Base-by-base conservation (phyloP, 1,140 invertebrate genomes). In the Papilio helenus region DNA sequence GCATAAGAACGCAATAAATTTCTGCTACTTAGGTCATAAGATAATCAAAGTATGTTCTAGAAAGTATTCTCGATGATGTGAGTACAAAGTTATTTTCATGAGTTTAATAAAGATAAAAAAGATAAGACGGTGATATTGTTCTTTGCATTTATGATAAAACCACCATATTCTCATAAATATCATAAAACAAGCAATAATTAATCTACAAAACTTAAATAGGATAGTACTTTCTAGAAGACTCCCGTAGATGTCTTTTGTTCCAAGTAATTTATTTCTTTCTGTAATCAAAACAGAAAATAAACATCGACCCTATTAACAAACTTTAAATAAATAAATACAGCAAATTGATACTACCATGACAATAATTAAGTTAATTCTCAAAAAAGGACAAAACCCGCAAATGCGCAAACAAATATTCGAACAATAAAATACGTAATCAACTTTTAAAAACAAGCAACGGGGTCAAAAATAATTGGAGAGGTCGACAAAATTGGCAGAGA, bases 381-480 rank as follows among this genome's bases (percentile, higher is more conserved):
- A 20, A 55, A 55, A 55, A 55, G 18, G n/a, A 55, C 5, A 55
- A 51, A 55, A 55, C n/a, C 2, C 18, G 8, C 51, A 55, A 55
- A 55, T 55, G 51, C 18, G 7, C 18, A 20, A 55, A 55, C 51
- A 55, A 68, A 68, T 29, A 68, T 26, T 68, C 23, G 26, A 74
- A 23, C n/a, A 74, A 44, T 49, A 74, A 44, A 49, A 74, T 26
- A 74, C 72, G 44, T 49, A 74, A 74, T 29, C 72, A 46, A 9
- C 10, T 51, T 74, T 74, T 74, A 44, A 74, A 68, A 74, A 46
- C 72, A 74, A 74, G 34, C 72, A 49, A 74, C 72, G 72, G 42
- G 71, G 72, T 74, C 72, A 49, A 74, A 74, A 74, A 74, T 74
- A 74, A 74, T 74, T 74, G 72, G 72, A 49, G 72, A 74, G 42